These are phyloP conservation scores for Disparrhopalites patrizii DNA, from an alignment of 2,888 invertebrate genomes.

Conservation along the genomic window DNA sequence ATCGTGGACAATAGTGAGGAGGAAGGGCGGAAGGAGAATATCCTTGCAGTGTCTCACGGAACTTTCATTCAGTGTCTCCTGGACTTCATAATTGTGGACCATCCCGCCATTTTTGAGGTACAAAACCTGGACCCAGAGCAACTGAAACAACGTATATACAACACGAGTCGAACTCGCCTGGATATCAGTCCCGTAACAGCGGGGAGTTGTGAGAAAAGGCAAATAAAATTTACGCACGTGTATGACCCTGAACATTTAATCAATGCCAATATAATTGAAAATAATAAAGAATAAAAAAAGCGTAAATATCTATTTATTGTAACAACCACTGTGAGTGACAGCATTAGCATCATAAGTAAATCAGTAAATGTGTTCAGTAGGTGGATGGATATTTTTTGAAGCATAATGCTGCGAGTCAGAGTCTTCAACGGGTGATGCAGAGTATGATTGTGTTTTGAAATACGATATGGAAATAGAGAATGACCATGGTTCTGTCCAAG, in stretches of 20 bases:
- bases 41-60: slow-evolving; percentile 2
- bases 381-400: no score
- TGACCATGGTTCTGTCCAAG: no score
- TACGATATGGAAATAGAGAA: no score
- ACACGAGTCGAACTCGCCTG: slow-evolving; percentile 11
- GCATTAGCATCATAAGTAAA: no score
- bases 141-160: not conserved
- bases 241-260: slow-evolving; percentile 7
- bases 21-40: not conserved
- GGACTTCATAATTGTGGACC: not conserved
- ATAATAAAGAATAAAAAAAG: no score
- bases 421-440: no score
- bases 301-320: no score
- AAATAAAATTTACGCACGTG: not conserved
- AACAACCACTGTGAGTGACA: no score
- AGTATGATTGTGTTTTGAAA: no score
- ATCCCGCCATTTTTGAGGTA: not conserved
- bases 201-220: not conserved
- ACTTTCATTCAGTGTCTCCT: not conserved
- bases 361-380: no score
- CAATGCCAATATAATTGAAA: no score
- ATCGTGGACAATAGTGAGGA: not conserved
- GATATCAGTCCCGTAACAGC: not conserved
- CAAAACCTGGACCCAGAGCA: not conserved
- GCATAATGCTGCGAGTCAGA: no score